Conservation (phyloP, 37 sponge, comb jelly and placozoan species). For the Halichondria panicea region DNA sequence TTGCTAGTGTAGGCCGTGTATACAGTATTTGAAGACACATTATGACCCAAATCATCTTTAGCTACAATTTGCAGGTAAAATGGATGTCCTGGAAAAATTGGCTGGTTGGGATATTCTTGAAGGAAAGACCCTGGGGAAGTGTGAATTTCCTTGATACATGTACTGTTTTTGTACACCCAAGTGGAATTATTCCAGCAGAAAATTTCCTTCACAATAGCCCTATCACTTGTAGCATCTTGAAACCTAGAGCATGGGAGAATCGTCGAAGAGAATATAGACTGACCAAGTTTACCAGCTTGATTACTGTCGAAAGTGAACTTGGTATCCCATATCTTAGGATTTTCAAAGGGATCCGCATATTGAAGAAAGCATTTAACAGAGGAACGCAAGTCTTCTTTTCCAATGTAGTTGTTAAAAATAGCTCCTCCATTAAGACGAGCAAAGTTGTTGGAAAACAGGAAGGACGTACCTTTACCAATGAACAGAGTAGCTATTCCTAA, state of each 20-base stretch:
- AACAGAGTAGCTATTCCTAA: not conserved
- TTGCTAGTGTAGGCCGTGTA: not conserved
- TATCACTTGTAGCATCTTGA: not conserved
- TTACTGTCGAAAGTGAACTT: not conserved
- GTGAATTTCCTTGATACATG: not conserved
- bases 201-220: not conserved
- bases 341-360: not conserved
- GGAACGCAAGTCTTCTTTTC: not conserved
- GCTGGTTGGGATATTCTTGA: not conserved
- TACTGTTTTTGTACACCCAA: not conserved
- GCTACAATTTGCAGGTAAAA: not conserved
- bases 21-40: not conserved
- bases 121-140: not conserved
- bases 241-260: not conserved
- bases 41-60: not conserved
- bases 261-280: not conserved
- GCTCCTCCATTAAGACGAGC: not conserved
- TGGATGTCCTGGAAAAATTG: not conserved
- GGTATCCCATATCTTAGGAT: not conserved
- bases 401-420: not conserved
- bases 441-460: slow-evolving; percentile 2
- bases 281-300: not conserved
- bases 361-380: not conserved
- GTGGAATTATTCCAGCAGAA: not conserved
- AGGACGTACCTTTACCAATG: not conserved